Conservation (phyloP, 2,113 vertebrate species). For the Peromyscus polionotus region DNA sequence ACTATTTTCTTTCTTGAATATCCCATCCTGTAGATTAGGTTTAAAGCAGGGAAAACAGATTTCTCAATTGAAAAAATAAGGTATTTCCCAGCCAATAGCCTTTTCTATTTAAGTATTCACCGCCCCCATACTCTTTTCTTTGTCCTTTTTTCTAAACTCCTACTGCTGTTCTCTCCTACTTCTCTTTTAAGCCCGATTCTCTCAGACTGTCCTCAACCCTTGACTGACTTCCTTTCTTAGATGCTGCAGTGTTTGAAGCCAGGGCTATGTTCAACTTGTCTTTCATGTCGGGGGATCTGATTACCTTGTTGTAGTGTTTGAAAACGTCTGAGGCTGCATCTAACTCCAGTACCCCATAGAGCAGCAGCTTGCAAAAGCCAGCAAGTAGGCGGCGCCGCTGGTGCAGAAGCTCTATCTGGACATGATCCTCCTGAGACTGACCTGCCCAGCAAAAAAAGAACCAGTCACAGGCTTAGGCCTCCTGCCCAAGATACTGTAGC, state of each 20-base stretch:
- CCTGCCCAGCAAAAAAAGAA: conserved; percentile 52
- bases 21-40: not conserved
- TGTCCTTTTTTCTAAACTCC: conserved; percentile 36
- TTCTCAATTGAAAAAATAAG: not conserved
- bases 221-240: not conserved
- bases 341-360: conserved; percentile 92
- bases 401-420: conserved; percentile 87
- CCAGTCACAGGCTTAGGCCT: not conserved
- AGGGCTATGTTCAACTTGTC: not conserved
- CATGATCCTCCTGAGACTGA: conserved; percentile 77
- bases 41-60: not conserved
- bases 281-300: not conserved
- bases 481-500: not conserved
- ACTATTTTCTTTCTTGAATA: not conserved
- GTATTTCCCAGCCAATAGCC: not conserved
- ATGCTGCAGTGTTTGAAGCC: not conserved
- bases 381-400: conserved; percentile 91
- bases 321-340: conserved; percentile 91
- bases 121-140: not conserved
- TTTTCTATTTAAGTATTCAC: conserved; percentile 1
- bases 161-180: not conserved
- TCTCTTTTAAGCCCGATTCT: not conserved
- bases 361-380: conserved; percentile 93
- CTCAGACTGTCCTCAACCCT: not conserved
- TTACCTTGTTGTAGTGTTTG: conserved; percentile 93